Conservation (phyloP, 2,113 vertebrate species). For the Salvelinus fontinalis region DNA sequence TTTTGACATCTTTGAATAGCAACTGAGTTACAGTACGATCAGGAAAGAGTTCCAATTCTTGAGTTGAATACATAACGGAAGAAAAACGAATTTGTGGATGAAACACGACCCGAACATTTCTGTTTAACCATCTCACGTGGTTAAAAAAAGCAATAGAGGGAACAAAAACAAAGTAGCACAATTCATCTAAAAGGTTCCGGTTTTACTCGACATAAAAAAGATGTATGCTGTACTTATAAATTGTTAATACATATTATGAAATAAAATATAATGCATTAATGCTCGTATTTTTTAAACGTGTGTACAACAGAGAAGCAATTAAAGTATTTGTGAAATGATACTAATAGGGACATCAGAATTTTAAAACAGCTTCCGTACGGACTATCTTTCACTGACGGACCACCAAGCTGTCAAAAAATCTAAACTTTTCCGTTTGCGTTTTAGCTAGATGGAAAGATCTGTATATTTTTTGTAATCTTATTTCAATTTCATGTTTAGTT, state of each 20-base stretch:
- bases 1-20: conserved; percentile 84
- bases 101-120: no score
- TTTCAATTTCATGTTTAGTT: not conserved
- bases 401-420: conserved; percentile 38
- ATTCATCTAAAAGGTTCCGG: conserved; percentile 17
- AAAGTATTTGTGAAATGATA: not conserved
- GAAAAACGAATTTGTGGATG: conserved; percentile 16
- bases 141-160: conserved; percentile 21
- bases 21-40: conserved; percentile 78
- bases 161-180: conserved; percentile 66
- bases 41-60: conserved; percentile 83
- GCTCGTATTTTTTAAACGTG: no score
- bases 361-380: not conserved
- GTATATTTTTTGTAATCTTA: not conserved
- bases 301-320: no score
- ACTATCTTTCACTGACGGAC: conserved; percentile 31
- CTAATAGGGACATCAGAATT: conserved; percentile 8
- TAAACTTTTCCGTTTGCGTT: conserved; percentile 32
- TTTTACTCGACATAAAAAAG: not conserved
- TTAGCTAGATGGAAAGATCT: not conserved
- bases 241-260: not conserved
- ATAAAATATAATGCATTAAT: no score
- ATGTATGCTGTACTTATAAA: not conserved
- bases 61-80: conserved; percentile 72
- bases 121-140: not conserved